These are phyloP conservation scores for Ischnus inquisitorius DNA, from an alignment of 2,888 invertebrate species.

Conservation along the genomic window DNA sequence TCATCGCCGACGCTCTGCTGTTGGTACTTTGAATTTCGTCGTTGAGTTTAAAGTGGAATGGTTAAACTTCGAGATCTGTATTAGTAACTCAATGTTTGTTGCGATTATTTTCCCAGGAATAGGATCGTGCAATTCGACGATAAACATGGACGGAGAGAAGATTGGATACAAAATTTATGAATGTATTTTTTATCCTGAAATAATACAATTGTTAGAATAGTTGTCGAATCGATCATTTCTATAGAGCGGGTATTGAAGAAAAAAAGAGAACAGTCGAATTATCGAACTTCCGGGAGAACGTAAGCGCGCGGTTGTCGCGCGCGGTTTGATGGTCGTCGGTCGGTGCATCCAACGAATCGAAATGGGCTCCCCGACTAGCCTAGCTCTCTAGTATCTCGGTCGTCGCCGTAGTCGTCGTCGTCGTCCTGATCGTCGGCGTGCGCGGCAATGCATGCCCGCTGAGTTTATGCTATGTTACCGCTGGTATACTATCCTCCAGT, in stretches of 20 bases:
- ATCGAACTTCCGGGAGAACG: slow-evolving; percentile 61
- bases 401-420: slow-evolving; percentile 40
- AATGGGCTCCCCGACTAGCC: slow-evolving; percentile 41
- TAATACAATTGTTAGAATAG: not conserved
- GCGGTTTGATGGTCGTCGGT: slow-evolving; percentile 17
- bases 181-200: not conserved
- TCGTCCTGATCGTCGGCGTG: slow-evolving; percentile 29
- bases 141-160: no score
- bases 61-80: not conserved
- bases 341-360: slow-evolving; percentile 62
- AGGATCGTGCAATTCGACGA: no score
- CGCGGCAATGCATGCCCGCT: slow-evolving; percentile 29
- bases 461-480: slow-evolving; percentile 28
- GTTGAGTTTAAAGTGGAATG: not conserved
- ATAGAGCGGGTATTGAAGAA: not conserved
- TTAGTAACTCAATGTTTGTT: not conserved
- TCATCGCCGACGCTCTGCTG: not conserved
- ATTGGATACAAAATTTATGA: not conserved
- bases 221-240: not conserved
- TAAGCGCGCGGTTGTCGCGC: slow-evolving; percentile 16
- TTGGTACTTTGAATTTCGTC: not conserved
- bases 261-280: slow-evolving; percentile 42
- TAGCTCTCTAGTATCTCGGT: slow-evolving; percentile 48
- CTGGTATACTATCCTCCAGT: not conserved
- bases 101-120: not conserved